These are phyloP conservation scores for Bufo gargarizans DNA, from an alignment of 2,113 vertebrate species.

Conservation along the genomic window DNA sequence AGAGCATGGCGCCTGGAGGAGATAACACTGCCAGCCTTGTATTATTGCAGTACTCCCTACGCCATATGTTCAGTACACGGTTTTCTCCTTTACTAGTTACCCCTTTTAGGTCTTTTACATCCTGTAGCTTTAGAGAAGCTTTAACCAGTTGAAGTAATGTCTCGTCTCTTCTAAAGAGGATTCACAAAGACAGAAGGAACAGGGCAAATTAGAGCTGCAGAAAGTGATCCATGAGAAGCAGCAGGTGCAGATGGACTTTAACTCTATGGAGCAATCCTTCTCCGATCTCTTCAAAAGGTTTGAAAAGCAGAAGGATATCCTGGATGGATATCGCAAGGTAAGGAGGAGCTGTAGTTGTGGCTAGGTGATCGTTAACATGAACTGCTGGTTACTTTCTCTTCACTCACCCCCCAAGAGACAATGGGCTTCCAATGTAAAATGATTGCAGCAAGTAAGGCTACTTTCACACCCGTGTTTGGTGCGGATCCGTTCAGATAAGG, in stretches of 20 bases:
- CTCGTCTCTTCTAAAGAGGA: constrained; percentile 69
- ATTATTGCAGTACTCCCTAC: too few species aligned
- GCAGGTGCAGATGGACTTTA: constrained; percentile 80
- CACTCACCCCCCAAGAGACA: too few species aligned
- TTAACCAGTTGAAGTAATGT: not conserved
- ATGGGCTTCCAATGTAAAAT: too few species aligned
- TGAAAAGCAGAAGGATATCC: constrained; percentile 86
- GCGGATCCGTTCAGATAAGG: too few species aligned
- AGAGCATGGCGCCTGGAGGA: too few species aligned
- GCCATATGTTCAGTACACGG: too few species aligned
- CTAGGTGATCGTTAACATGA: not conserved
- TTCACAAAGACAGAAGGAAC: constrained; percentile 76
- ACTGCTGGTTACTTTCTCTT: too few species aligned
- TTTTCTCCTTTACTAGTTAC: too few species aligned
- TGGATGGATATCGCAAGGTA: constrained; percentile 87
- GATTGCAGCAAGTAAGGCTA: too few species aligned
- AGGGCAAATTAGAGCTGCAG: constrained; percentile 71
- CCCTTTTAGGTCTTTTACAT: too few species aligned
- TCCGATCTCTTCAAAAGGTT: constrained; percentile 88
- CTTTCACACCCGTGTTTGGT: too few species aligned
- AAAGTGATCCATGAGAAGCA: constrained; percentile 79
- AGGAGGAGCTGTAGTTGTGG: not conserved
- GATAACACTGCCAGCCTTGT: too few species aligned
- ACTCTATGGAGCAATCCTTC: constrained; percentile 84
- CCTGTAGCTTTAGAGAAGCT: not conserved